Evolutionary conservation across 2,113 vertebrate genomes (phyloP).

Genomic region (Podarcis muralis): DNA sequence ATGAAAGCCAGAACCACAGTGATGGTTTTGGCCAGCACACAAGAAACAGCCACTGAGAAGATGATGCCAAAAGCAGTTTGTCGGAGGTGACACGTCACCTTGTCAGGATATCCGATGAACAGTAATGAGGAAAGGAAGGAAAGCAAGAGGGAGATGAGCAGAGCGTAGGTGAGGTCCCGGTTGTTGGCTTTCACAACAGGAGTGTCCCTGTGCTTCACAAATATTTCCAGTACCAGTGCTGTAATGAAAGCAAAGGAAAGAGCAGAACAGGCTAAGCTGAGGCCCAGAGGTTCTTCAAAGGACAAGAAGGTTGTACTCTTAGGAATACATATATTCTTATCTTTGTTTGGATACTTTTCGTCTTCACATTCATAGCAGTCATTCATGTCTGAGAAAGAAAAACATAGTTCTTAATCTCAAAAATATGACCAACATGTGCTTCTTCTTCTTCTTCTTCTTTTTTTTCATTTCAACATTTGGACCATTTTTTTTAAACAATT

Average conservation of each 20-base stretch:
- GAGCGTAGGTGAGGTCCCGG: background rate
- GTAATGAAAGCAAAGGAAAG: too few species aligned
- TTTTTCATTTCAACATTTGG: too few species aligned
- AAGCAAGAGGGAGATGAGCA: background rate
- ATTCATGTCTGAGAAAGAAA: background rate
- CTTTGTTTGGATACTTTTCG: background rate
- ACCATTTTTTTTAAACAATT: too few species aligned
- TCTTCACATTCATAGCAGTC: background rate
- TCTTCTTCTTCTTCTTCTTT: too few species aligned
- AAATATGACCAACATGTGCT: too few species aligned
- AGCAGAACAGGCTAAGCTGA: too few species aligned
- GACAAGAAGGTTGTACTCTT: background rate
- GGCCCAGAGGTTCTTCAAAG: too few species aligned
- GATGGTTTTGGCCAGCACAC: constrained; percentile 7
- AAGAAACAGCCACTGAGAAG: constrained; percentile 7
- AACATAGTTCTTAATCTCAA: too few species aligned
- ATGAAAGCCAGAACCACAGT: constrained; percentile 6
- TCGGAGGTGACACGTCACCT: background rate
- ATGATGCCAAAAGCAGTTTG: constrained; percentile 1
- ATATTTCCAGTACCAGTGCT: background rate
- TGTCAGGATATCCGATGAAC: background rate
- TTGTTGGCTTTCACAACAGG: constrained; percentile 7
- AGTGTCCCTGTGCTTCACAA: background rate
- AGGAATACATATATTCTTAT: background rate
- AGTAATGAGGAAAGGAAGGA: background rate